A percentile compares a stretch with the other conserved stretches of the same genome.
Conservation (phyloP, 2,888 invertebrate genomes). For the Drosophila silvestris region DNA sequence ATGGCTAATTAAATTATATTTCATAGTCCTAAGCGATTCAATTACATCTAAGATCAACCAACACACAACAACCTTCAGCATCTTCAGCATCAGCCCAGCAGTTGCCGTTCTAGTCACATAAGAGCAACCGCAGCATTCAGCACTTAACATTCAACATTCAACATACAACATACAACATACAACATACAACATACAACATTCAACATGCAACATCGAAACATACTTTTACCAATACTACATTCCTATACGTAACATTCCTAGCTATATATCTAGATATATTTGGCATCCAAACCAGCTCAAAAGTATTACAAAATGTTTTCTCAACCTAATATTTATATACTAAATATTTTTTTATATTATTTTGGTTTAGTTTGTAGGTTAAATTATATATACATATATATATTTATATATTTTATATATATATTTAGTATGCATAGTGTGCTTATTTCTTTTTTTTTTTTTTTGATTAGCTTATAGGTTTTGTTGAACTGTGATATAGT, state of each 20-base stretch:
- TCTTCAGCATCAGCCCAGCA: conserved; percentile 21
- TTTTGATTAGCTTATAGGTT: conserved; percentile 23
- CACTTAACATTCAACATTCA: background rate
- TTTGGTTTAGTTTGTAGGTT: conserved; percentile 30
- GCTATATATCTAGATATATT: conserved; percentile 1
- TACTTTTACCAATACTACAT: background rate
- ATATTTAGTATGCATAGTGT: background rate
- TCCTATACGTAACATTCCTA: conserved; percentile 15
- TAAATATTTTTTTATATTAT: conserved; percentile 11
- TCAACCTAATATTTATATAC: conserved; percentile 3
- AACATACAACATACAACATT: conserved; percentile 1
- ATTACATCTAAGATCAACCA: conserved; percentile 9
- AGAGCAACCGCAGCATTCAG: conserved; percentile 48
- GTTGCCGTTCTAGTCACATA: conserved; percentile 75
- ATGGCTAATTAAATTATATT: conserved; percentile 5
- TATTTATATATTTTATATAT: background rate
- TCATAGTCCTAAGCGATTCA: conserved; percentile 6
- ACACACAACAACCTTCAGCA: background rate
- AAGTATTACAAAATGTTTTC: conserved; percentile 49
- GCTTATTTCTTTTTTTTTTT: conserved; percentile 10
- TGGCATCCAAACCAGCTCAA: conserved; percentile 37
- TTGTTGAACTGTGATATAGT: conserved; percentile 68
- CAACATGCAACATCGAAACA: background rate
- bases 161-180: background rate
- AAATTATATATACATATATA: conserved; percentile 29